Evolutionary conservation across 2,888 invertebrate species (phyloP).

Genomic region (Bursaphelenchus okinawaensis): DNA sequence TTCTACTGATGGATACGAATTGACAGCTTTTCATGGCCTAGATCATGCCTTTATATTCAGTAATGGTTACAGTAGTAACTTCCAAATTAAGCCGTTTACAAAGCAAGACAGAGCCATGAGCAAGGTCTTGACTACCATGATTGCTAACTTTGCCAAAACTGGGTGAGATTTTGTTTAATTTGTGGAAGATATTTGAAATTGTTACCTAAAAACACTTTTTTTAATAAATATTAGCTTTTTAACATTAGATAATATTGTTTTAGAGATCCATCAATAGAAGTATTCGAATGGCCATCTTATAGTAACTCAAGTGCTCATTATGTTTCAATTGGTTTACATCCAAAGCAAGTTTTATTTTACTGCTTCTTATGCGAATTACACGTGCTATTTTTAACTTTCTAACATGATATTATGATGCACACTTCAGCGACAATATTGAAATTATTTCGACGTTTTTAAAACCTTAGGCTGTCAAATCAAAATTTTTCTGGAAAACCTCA

Average conservation of each 20-base stretch:
- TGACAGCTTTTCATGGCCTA: slow-evolving; percentile 55
- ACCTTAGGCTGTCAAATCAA: no score
- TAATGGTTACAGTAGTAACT: slow-evolving; percentile 51
- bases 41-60: slow-evolving; percentile 58
- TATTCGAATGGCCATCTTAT: slow-evolving; percentile 45
- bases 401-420: no score
- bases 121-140: slow-evolving; percentile 44
- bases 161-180: background rate
- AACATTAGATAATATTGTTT: slow-evolving; percentile 15
- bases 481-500: no score
- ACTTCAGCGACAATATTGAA: no score
- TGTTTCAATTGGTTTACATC: slow-evolving; percentile 46
- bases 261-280: slow-evolving; percentile 42
- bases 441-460: no score
- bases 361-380: background rate
- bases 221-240: background rate
- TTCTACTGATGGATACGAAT: slow-evolving; percentile 23
- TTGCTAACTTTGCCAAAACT: slow-evolving; percentile 49
- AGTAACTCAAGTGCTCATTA: slow-evolving; percentile 36
- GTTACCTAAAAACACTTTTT: background rate
- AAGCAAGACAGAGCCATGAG: slow-evolving; percentile 52
- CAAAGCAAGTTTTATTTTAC: slow-evolving; percentile 33
- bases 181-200: background rate
- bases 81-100: slow-evolving; percentile 47
- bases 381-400: no score